Percentiles rank a stretch among this genome's conserved stretches.
phyloP scores from a whole-genome alignment of 2,797 vertebrate species.

The Knipowitschia caucasica region DNA sequence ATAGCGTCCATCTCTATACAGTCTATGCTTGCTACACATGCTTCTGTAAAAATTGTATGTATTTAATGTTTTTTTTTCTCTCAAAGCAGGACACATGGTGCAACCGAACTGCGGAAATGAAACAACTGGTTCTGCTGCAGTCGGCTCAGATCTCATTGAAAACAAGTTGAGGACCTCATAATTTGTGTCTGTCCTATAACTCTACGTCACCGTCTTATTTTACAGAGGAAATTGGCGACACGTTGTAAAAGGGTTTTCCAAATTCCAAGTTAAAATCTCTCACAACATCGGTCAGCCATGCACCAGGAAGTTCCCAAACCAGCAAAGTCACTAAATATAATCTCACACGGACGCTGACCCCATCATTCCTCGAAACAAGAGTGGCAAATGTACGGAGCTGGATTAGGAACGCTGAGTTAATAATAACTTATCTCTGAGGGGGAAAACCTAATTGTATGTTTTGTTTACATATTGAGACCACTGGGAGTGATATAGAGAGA shows the following conservation, averaged over 20 bases:
- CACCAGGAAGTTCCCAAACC: constrained; percentile 1
- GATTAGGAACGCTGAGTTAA: constrained; percentile 3
- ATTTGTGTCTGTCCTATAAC: no score
- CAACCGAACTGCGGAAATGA: no score
- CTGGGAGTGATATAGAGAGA: neutral
- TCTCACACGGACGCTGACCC: neutral
- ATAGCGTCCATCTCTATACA: no score
- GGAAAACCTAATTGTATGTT: constrained; percentile 1
- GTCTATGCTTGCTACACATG: no score
- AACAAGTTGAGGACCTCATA: no score
- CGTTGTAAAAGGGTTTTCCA: neutral
- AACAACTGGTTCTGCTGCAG: no score
- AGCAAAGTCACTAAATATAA: constrained; percentile 2
- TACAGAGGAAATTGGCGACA: neutral
- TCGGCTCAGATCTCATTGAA: no score
- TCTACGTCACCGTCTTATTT: no score
- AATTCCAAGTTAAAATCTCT: neutral
- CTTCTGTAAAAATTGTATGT: no score
- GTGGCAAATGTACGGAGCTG: neutral
- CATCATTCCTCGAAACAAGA: neutral
- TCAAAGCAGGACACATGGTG: no score
- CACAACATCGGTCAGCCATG: neutral
- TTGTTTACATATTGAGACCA: neutral
- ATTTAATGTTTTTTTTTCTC: no score
- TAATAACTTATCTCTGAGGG: neutral